These are phyloP conservation scores for Epizoanthus scotinus DNA, from an alignment of 92 coral and sea anemone genomes.

Conservation along the genomic window DNA sequence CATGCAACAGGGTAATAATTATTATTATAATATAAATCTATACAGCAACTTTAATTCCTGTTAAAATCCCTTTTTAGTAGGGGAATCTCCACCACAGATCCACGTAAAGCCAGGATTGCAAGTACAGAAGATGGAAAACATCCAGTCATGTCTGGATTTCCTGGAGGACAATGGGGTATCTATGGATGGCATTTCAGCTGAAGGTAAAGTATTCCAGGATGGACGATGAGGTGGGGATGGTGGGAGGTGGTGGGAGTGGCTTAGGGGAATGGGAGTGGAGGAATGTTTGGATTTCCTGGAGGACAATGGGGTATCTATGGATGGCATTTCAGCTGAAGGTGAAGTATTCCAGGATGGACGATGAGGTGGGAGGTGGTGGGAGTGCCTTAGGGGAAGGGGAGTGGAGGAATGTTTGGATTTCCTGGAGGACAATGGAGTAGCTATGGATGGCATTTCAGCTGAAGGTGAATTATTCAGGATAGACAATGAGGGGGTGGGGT, in stretches of 20 bases:
- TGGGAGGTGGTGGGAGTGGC: neutral
- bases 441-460: conserved; percentile 56
- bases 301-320: conserved; percentile 50
- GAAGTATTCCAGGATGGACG: neutral
- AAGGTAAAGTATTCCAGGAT: conserved; percentile 42
- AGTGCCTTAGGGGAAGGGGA: no score
- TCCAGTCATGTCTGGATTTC: conserved; percentile 66
- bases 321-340: conserved; percentile 73
- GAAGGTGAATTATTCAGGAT: conserved; percentile 48
- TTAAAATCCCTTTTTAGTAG: conserved; percentile 38
- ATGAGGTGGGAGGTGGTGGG: neutral
- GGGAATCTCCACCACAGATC: conserved; percentile 59
- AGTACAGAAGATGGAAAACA: conserved; percentile 80
- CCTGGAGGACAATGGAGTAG: conserved; percentile 51
- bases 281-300: conserved; percentile 66
- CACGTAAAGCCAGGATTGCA: conserved; percentile 78
- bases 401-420: conserved; percentile 59
- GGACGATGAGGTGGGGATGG: neutral
- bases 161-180: conserved; percentile 55
- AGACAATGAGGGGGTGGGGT: no score
- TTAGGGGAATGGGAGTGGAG: no score
- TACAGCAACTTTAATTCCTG: neutral
- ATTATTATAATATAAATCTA: neutral
- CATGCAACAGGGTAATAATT: no score
- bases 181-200: conserved; percentile 56